Evolutionary conservation across 2,113 vertebrate genomes (phyloP), one percentile per base, ranked within the genome.

Genomic region (Chlorodrepanis virens): DNA sequence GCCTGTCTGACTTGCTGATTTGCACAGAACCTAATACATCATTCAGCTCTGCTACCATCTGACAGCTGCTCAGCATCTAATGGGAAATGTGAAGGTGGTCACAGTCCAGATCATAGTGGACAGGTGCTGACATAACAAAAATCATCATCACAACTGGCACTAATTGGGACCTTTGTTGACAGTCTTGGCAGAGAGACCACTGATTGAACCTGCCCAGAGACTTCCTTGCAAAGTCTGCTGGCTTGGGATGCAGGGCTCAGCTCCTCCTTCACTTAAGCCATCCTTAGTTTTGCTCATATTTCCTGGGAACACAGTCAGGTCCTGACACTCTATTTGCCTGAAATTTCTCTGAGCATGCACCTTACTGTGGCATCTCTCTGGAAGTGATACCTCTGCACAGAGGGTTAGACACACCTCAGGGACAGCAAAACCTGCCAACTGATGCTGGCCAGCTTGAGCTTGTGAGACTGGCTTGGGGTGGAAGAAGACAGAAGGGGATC

Each of bases 51-150:
- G 52, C 61, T 69, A 53, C 85, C 40, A 69, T 71, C 79, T 90
- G 93, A 86, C 87, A 95, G 91, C 74, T 94, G 52, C 59, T 96
- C 87, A 81, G 39, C 60, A 19, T 69, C 87, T 87, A 64, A 83
- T 92, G 88, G 93, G 79, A 96, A 91, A 94, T 81, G 56, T 22
- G 69, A n/a, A 60, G 16, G 60, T 88, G 89, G 71, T 96, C 91
- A 93, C 90, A 94, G 91, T 78, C 74, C 84, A 91, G 68, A 90
- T 89, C 72, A 74, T 83, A 65, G 65, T 63, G 68, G 85, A 89
- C 91, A 92, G 90, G 76, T 93, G 78, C 81, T 19, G 1, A 40
- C 87, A 31, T 75, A 44, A 44, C 54, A 90, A 71, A 87, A 95
- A 68, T 75, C 68, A 63, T 80, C 90, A 72, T 75, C 77, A 44